phyloP scores from a whole-genome alignment of 2,888 invertebrate species.

The Clitarchus hookeri region DNA sequence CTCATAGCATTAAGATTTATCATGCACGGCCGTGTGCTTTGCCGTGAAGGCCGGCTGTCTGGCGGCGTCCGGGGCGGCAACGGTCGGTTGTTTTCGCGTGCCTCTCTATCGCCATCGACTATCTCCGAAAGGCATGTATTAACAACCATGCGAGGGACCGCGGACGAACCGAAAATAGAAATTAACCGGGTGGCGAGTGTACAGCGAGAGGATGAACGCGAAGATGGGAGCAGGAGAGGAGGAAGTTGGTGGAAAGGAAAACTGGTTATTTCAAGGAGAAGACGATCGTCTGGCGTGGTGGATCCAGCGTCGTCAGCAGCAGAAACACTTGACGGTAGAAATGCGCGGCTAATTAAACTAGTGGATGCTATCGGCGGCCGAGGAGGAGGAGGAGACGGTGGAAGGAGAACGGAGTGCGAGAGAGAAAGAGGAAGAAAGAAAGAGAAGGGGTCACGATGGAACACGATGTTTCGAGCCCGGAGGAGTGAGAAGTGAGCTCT shows the following conservation, averaged over 20 bases:
- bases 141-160: slow-evolving; percentile 6
- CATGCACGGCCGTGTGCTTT: too few species aligned
- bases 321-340: slow-evolving; percentile 3
- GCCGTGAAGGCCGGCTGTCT: too few species aligned
- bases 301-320: neutral
- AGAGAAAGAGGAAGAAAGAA: neutral
- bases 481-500: neutral
- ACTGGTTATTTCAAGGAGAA: slow-evolving; percentile 14
- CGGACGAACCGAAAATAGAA: neutral
- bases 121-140: slow-evolving; percentile 14
- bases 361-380: neutral
- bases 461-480: slow-evolving; percentile 2
- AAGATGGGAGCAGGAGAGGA: neutral
- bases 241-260: neutral
- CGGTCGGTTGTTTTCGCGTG: neutral
- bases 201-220: neutral
- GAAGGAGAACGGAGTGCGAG: neutral
- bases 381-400: neutral
- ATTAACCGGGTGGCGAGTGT: neutral
- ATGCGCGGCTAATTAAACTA: slow-evolving; percentile 4
- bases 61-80: too few species aligned
- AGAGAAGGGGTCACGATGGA: neutral
- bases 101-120: neutral
- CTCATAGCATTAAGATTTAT: too few species aligned
- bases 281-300: neutral